Evolutionary conservation across 2,113 vertebrate species (phyloP).

Genomic region (Hipposideros armiger): DNA sequence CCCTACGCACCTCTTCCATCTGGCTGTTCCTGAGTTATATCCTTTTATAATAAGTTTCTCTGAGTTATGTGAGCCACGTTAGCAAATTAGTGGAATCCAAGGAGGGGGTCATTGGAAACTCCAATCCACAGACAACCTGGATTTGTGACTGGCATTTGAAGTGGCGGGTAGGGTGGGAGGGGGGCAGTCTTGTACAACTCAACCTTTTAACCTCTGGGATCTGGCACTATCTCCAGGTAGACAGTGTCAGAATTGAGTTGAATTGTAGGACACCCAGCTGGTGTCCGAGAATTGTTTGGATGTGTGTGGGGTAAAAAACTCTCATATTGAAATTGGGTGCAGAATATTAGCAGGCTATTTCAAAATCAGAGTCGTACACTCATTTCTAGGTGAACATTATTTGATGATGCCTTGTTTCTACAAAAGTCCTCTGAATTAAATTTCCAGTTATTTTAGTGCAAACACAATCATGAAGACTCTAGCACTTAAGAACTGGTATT

Average conservation of each 20-base stretch:
- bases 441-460: constrained; percentile 8
- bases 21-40: neutral
- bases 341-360: constrained; percentile 21
- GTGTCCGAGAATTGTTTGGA: neutral
- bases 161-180: too few relatives aligned
- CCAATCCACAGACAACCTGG: neutral
- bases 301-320: neutral
- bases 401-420: constrained; percentile 3
- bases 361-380: constrained; percentile 15
- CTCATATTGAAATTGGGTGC: neutral
- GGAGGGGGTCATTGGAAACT: neutral
- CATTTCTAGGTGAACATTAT: constrained; percentile 30
- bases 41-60: neutral
- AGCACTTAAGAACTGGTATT: neutral
- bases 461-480: neutral
- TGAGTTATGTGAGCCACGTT: neutral
- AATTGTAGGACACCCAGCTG: neutral
- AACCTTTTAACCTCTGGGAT: neutral
- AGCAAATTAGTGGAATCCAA: neutral
- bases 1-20: neutral
- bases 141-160: neutral
- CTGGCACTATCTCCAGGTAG: neutral
- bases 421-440: neutral
- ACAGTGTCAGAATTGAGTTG: neutral
- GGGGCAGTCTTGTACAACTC: neutral